Conservation (phyloP, 2,113 vertebrate genomes). For the Clupea harengus region DNA sequence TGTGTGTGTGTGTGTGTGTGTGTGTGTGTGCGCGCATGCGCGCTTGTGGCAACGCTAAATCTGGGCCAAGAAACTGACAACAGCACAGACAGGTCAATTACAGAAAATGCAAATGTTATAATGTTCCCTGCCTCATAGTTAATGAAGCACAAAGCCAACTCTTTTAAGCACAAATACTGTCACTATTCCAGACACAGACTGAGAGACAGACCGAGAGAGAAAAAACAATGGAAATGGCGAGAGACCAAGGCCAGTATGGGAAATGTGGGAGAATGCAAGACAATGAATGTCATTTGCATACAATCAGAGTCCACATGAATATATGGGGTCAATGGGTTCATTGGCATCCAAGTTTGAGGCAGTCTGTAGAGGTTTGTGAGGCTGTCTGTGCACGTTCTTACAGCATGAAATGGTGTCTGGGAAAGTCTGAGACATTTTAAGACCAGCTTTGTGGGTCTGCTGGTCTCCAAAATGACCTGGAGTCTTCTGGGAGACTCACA, state of each 20-base stretch:
- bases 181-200: neutral
- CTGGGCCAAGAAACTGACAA: neutral
- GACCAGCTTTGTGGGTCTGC: neutral
- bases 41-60: neutral
- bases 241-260: neutral
- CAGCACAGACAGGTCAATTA: neutral
- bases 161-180: neutral
- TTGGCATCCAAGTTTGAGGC: neutral
- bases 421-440: neutral
- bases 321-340: neutral
- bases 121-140: neutral
- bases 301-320: neutral
- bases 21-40: neutral
- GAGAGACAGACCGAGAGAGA: neutral
- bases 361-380: neutral
- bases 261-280: neutral
- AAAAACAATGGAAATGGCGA: neutral
- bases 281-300: neutral
- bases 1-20: neutral
- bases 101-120: neutral
- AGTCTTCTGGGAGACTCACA: neutral
- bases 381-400: neutral
- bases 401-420: constrained; percentile 3
- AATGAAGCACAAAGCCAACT: constrained; percentile 16
- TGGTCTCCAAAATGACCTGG: neutral